A percentile compares a stretch with the other conserved stretches of the same genome.
Conservation (phyloP, 2,888 invertebrate species). For the Disparrhopalites patrizii region DNA sequence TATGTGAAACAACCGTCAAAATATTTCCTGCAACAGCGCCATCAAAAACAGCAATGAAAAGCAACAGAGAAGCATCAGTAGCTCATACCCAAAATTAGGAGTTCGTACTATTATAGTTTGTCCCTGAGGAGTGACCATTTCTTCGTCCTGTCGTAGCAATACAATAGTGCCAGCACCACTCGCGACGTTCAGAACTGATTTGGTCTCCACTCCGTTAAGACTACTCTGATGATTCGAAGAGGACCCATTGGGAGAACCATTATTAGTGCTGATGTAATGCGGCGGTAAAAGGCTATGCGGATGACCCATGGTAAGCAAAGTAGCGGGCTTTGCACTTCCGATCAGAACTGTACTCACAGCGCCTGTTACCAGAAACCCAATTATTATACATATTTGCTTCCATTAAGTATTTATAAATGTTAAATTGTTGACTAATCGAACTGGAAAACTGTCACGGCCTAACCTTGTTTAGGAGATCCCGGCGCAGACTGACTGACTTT, state of each 20-base stretch:
- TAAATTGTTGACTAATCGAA: background rate
- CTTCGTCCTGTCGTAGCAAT: conserved; percentile 44
- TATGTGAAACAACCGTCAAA: no score
- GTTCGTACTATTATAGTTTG: conserved; percentile 46
- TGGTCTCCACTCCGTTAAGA: conserved; percentile 21
- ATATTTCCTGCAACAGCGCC: no score
- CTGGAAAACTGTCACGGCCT: background rate
- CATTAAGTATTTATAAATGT: background rate
- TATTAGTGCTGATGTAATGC: conserved; percentile 9
- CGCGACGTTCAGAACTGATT: conserved; percentile 18
- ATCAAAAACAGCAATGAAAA: no score
- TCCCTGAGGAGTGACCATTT: conserved; percentile 36
- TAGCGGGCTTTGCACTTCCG: conserved; percentile 16
- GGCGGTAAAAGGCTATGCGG: conserved; percentile 20
- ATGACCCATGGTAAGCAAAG: conserved; percentile 29
- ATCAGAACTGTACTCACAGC: conserved; percentile 42
- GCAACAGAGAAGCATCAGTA: no score
- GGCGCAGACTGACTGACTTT: conserved; percentile 61
- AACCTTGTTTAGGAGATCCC: conserved; percentile 58
- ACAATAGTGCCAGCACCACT: conserved; percentile 40
- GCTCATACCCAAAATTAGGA: conserved; percentile 39
- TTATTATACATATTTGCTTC: background rate
- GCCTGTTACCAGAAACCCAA: conserved; percentile 12
- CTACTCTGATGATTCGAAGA: conserved; percentile 5
- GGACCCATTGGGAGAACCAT: conserved; percentile 30